phyloP scores from a whole-genome alignment of 2,113 vertebrate species.

The Dolichallabes microphthalmus region DNA sequence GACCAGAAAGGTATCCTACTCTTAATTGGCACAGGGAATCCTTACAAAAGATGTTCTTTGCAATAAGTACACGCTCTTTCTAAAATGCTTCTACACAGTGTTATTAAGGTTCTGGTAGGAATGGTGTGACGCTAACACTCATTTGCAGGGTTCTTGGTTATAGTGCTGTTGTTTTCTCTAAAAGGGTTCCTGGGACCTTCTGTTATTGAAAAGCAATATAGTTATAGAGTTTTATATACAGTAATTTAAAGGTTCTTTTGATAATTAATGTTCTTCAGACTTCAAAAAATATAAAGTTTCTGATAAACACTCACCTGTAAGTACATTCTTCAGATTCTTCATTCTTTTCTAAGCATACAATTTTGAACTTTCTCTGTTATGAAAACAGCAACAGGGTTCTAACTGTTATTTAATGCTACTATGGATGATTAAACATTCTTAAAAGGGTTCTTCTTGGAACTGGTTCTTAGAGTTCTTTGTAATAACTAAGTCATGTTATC shows the following conservation, averaged over 20 bases:
- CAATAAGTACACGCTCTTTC: background rate
- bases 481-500: background rate
- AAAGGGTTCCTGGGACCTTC: background rate
- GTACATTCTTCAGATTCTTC: no score
- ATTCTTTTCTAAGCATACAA: no score
- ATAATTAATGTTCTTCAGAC: background rate
- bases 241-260: background rate
- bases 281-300: background rate
- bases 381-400: background rate
- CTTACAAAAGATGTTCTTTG: background rate
- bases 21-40: background rate
- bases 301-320: background rate
- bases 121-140: background rate
- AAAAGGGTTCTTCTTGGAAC: background rate
- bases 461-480: background rate
- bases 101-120: background rate
- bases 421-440: background rate
- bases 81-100: background rate
- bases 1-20: background rate
- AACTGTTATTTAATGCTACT: background rate
- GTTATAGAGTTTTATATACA: no score
- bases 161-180: background rate
- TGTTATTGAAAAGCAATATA: background rate
- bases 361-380: background rate
- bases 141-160: background rate